Evolutionary conservation across 2,888 invertebrate genomes (phyloP), one percentile per base, ranked within the genome.

Genomic region (Mayetiola destructor): DNA sequence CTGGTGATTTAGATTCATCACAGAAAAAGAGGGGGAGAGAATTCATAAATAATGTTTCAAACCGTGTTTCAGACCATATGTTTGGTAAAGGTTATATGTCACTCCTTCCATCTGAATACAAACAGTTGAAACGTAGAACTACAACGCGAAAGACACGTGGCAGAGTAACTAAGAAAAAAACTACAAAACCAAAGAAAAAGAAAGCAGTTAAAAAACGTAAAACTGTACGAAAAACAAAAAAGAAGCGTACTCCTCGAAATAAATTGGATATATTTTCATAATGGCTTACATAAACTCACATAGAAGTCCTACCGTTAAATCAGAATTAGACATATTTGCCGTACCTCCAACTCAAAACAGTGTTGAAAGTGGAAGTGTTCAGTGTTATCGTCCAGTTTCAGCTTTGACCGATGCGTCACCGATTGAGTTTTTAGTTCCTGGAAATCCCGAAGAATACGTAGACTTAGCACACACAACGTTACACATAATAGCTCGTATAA

Each of bases 341-440:
- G 29, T 29, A 12, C 29, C 29, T 4, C 52, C 52, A 6, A 52
- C 52, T 10, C 52, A 52, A 29, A 52, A 14, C n/a, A 27, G 27
- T 29, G n/a, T 52, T n/a, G 52, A 52, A 52, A 27, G 27, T 27
- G 52, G 52, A 5, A 3, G 2, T 20, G 10, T 52, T 12, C 27
- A 23, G 3, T 52, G 27, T 8, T 52, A 52, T 29, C 3, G 52
- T 12, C 52, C 52, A 10, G 29, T 52, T 3, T 27, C 52, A 12
- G 4, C 52, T 9, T 8, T 52, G 14, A 20, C 52, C 3, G 27
- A 52, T 52, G 29, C 27, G 14, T 21, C 27, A 52, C 52, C 23
- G 1, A 56, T 58, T 18, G 58, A 56, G 16, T 56, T 58, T 53
- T 8, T 53, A 18, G 52, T 37, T 10, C n/a, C 35, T 4, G 58